Evolutionary conservation across 2,113 vertebrate genomes (phyloP).

Genomic region (Collichthys lucidus): DNA sequence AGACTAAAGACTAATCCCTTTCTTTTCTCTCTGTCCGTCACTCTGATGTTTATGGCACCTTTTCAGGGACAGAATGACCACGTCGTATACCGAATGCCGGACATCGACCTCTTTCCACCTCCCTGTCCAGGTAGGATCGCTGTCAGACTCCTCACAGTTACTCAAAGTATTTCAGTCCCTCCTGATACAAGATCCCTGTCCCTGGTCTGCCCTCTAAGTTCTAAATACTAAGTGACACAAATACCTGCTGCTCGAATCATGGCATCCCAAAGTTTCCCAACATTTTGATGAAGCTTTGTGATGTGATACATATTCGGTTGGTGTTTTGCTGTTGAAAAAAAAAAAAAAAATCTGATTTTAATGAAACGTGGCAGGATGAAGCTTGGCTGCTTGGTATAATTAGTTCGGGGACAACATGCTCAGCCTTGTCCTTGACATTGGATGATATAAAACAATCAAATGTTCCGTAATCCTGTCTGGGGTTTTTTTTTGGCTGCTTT

Average conservation of each 20-base stretch:
- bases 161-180: not conserved
- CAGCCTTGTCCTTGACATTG: conserved; percentile 17
- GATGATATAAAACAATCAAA: conserved; percentile 11
- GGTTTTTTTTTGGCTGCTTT: not conserved
- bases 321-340: not conserved
- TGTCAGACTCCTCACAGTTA: not conserved
- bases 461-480: not conserved
- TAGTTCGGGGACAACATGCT: not conserved
- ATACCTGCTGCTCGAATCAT: not conserved
- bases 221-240: not conserved
- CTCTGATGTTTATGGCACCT: not conserved
- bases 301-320: not conserved
- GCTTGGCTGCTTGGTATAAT: not conserved
- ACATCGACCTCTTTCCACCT: conserved; percentile 62
- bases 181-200: not conserved
- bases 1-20: not conserved
- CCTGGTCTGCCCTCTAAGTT: not conserved
- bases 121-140: conserved; percentile 77
- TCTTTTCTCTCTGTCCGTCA: not conserved
- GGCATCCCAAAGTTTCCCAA: not conserved
- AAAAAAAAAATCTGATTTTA: not conserved
- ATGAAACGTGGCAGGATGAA: not conserved
- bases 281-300: not conserved
- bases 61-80: conserved; percentile 73
- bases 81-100: conserved; percentile 77